Conservation (phyloP, 2,113 vertebrate genomes). For the Mustela lutreola region DNA sequence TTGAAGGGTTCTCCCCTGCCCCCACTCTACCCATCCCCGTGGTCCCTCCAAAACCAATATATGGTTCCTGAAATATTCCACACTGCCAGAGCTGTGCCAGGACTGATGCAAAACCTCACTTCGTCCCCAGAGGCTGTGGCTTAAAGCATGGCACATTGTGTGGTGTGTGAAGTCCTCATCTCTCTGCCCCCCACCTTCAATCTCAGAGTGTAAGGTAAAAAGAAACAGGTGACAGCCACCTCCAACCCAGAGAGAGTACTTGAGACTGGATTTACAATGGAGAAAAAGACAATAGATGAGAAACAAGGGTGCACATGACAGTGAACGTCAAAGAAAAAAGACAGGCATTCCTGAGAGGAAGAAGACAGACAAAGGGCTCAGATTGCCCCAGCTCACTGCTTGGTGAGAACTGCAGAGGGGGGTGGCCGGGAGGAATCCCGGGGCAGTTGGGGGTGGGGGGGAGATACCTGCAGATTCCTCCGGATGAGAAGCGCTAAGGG, state of each 20-base stretch:
- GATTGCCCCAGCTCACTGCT: not conserved
- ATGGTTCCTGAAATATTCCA: not conserved
- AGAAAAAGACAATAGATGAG: not conserved
- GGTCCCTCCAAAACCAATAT: not conserved
- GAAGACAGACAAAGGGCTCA: not conserved
- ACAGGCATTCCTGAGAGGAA: not conserved
- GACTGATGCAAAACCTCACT: not conserved
- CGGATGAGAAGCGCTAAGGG: not conserved
- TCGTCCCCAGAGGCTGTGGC: not conserved
- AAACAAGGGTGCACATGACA: not conserved
- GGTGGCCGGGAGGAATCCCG: rapidly evolving
- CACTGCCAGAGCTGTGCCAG: not conserved
- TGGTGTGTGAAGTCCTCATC: rapidly evolving
- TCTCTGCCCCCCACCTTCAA: rapidly evolving
- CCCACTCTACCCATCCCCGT: too few species aligned
- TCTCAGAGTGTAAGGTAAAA: not conserved
- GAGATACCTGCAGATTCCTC: not conserved
- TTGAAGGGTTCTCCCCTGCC: not conserved
- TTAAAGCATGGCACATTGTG: not conserved
- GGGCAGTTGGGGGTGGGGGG: not conserved
- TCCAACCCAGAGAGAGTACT: not conserved
- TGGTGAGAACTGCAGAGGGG: not conserved
- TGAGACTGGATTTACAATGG: not conserved
- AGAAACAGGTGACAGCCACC: not conserved
- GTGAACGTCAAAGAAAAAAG: not conserved